Base-by-base conservation (phyloP, 2,113 vertebrate genomes). In the Pangasianodon gigas region DNA sequence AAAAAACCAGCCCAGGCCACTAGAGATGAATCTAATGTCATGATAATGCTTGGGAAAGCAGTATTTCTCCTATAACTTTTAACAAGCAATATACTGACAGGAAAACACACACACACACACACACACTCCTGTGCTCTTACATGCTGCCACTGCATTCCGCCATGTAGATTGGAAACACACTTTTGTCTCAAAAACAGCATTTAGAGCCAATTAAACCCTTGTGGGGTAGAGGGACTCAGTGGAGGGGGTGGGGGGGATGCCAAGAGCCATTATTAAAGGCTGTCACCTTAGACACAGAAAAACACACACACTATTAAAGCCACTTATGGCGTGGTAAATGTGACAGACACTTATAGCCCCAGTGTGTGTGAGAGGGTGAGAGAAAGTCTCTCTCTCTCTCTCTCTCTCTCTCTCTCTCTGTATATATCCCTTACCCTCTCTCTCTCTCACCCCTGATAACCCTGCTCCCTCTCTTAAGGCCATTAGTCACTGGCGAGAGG, bases 91-190 rank as follows among this genome's bases (percentile, higher is more conserved):
- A 67, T 26, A 67, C 81, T 21, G 24, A 83, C 81, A 58, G 81
- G 56, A 62, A 84, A 56, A 82, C 84, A 89, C 77, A 67, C 87
- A 87, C 69, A 44, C 62, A 52, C 26, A 65, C 56, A 85, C 51
- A 52, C 87, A 80, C 65, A 65, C 86, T 92, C 91, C 79, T 46
- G 37, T 88, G 91, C 85, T 58, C 58, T 46, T 19, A 10, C 51
- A 65, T 88, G 71, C 80, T 80, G 48, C 88, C 65, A 71, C 71
- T 82, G 89, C 58, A 74, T 89, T 90, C 85, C 85, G 67, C 9
- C 74, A 54, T 91, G 90, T 92, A 92, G 91, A 96, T 95, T 94
- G 94, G 93, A 93, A 95, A 94, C 93, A 91, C 93, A 94, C 94
- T 96, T 94, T 41, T 93, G 94, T 95, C 93, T 93, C 74, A 90